These are phyloP conservation scores for Drosophila mercatorum DNA, from an alignment of 2,888 invertebrate species.

Conservation along the genomic window DNA sequence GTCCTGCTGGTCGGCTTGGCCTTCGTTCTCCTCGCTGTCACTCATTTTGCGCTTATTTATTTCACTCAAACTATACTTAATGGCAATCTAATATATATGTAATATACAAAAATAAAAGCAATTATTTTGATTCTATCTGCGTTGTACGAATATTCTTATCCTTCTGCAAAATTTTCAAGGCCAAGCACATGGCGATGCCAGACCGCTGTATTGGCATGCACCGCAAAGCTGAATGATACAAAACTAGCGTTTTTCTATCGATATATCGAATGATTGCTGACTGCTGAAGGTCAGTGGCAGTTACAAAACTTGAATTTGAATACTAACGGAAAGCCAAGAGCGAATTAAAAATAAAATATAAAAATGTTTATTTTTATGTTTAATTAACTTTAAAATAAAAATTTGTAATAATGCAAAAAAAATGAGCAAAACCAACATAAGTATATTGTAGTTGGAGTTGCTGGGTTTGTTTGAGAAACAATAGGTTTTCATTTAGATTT, in stretches of 20 bases:
- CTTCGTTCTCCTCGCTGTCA: conserved; percentile 27
- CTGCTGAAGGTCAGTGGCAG: too few species aligned
- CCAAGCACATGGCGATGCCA: conserved; percentile 35
- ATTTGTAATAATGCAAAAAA: not conserved
- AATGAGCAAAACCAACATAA: too few species aligned
- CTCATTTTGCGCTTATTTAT: conserved; percentile 27
- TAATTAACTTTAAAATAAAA: too few species aligned
- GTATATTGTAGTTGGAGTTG: not conserved
- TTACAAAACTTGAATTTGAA: not conserved
- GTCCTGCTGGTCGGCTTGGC: conserved; percentile 8
- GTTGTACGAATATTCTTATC: conserved; percentile 24
- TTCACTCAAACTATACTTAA: not conserved
- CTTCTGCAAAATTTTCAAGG: conserved; percentile 16
- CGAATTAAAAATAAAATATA: too few species aligned
- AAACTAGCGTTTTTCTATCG: not conserved
- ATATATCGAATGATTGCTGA: conserved; percentile 8
- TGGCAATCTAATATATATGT: not conserved
- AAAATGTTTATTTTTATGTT: too few species aligned
- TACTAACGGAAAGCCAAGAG: not conserved
- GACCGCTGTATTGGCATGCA: not conserved
- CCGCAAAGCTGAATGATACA: conserved; percentile 26
- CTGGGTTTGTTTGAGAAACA: not conserved
- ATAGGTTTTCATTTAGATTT: not conserved
- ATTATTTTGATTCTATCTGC: conserved; percentile 18
- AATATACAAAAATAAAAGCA: not conserved